Evolutionary conservation across 2,797 vertebrate genomes (phyloP).

Genomic region (Bradypodion ventrale): DNA sequence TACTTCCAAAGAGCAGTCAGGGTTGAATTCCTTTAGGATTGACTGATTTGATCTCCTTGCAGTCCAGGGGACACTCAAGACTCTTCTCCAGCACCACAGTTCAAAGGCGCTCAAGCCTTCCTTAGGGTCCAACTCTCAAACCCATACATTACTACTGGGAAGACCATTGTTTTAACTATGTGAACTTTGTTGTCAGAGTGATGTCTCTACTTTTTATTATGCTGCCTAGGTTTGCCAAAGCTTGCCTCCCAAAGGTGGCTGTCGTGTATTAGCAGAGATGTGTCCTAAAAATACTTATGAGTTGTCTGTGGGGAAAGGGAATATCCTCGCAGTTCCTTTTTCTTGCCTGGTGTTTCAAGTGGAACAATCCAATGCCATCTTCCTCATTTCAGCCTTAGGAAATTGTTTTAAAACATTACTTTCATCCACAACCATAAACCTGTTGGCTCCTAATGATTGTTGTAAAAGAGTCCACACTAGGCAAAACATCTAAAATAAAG

Average conservation of each 20-base stretch:
- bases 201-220: no score
- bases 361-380: slow-evolving; percentile 59
- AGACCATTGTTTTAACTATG: no score
- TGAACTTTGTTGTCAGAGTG: no score
- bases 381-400: neutral
- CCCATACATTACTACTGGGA: no score
- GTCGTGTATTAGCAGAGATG: neutral
- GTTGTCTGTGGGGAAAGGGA: slow-evolving; percentile 53
- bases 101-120: no score
- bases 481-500: slow-evolving; percentile 18
- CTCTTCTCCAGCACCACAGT: no score
- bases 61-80: no score
- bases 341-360: slow-evolving; percentile 54
- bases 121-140: no score
- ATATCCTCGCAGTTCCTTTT: slow-evolving; percentile 61
- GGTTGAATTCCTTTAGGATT: no score
- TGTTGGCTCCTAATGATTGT: neutral
- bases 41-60: no score
- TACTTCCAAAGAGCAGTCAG: no score
- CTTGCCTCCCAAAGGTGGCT: neutral
- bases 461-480: slow-evolving; percentile 10
- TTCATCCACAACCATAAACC: neutral
- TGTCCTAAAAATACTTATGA: slow-evolving; percentile 70
- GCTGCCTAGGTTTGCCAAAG: no score
- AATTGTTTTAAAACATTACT: neutral